Base-by-base conservation (phyloP, 2,888 invertebrate genomes). In the Protodeltote pygarga region DNA sequence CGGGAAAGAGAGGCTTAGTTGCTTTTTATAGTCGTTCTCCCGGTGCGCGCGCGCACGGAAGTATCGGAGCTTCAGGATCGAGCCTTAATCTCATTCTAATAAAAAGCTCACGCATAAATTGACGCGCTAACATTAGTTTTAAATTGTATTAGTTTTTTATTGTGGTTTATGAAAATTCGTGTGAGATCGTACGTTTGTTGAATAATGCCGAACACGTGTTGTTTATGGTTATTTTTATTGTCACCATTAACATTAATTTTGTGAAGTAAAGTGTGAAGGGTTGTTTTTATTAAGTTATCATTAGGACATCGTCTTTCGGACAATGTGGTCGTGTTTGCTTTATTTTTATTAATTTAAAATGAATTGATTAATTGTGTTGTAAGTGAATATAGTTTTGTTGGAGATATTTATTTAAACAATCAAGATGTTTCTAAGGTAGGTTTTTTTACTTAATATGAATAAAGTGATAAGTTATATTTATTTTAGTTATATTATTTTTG, bases 81-180 rank as follows among this genome's bases (percentile, higher is more conserved):
- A 75, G 80, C 77, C 86, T 85, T 89, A 89, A 87, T 89, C 85
- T 86, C 83, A 90, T 89, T 89, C 87, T 85, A 87, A 89, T 89
- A 89, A 89, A 89, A 89, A 91, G 89, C 89, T 89, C 76, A 87
- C 90, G 88, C 87, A 87, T 83, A 85, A 82, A 86, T 88, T 85
- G 87, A 84, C 86, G 86, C 84, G 82, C 75, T 81, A 73, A 84
- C 81, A 77, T 83, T 82, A 80, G 73, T 71, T 81, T 78, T 70
- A 75, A 83, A 81, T 81, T 68, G 75, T 80, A 84, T 75, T 73
- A 66, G 69, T 74, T 84, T 86, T 85, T 84, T 84, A 82, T 80
- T 75, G 66, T 72, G 67, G 50, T 69, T 67, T 68, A 64, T 68
- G 66, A 67, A 69, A 66, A 71, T 75, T 62, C 70, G 71, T 65